Percentiles rank a stretch among this genome's conserved stretches.
Evolutionary conservation across 2,888 invertebrate genomes (phyloP).

Genomic region (Xanthia togata): DNA sequence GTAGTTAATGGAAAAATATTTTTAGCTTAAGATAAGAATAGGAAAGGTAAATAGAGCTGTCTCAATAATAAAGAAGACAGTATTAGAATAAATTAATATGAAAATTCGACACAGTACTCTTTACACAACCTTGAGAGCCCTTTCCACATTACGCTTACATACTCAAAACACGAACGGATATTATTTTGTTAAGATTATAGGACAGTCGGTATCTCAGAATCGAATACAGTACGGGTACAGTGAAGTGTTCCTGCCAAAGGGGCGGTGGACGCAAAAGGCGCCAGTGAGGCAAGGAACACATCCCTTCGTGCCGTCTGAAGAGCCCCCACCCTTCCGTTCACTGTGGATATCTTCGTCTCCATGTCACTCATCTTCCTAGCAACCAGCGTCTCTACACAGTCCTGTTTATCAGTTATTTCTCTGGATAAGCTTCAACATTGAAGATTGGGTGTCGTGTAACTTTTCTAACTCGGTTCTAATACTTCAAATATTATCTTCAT

Average conservation of each 20-base stretch:
- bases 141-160: constrained; percentile 35
- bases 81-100: constrained; percentile 58
- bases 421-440: not conserved
- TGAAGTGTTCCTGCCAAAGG: not conserved
- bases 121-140: constrained; percentile 65
- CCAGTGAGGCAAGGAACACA: not conserved
- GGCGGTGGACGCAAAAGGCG: not conserved
- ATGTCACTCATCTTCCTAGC: not conserved
- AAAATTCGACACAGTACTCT: constrained; percentile 55
- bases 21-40: constrained; percentile 64
- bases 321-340: not conserved
- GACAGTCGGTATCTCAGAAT: not conserved
- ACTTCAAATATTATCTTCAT: not conserved
- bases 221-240: too few relatives aligned
- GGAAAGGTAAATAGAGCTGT: constrained; percentile 56
- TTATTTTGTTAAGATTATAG: not conserved
- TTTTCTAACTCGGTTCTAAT: not conserved
- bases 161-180: not conserved
- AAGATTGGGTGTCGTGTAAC: not conserved
- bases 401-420: not conserved
- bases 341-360: not conserved
- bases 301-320: not conserved
- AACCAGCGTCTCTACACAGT: constrained; percentile 2
- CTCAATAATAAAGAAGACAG: constrained; percentile 48
- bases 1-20: constrained; percentile 57